Conservation (phyloP, 2,888 invertebrate genomes). For the Dynastes tityus region DNA sequence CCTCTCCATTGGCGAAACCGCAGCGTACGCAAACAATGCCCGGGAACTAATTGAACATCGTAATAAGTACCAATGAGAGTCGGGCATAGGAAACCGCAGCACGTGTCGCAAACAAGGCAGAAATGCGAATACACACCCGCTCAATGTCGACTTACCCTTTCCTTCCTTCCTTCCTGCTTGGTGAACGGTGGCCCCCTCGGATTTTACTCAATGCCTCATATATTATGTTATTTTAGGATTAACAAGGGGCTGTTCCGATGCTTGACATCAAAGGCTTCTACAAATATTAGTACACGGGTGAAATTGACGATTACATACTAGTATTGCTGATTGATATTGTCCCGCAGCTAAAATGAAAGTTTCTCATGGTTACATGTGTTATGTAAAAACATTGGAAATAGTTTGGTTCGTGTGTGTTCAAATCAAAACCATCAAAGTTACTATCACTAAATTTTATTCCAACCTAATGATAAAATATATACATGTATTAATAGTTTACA, state of each 20-base stretch:
- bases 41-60: constrained; percentile 66
- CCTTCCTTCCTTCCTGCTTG: constrained; percentile 44
- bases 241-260: constrained; percentile 63
- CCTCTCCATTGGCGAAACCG: constrained; percentile 45
- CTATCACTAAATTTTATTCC: too few species aligned
- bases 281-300: constrained; percentile 65
- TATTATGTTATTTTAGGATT: constrained; percentile 68
- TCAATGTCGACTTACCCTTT: constrained; percentile 56
- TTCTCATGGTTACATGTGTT: too few species aligned
- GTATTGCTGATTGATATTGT: constrained; percentile 13
- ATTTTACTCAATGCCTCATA: constrained; percentile 59
- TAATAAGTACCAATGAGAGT: constrained; percentile 54
- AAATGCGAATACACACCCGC: constrained; percentile 61
- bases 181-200: constrained; percentile 42
- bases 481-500: too few species aligned
- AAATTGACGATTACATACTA: constrained; percentile 56
- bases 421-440: too few species aligned
- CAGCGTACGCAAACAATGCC: constrained; percentile 52
- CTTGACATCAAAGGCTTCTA: constrained; percentile 67
- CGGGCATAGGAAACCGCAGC: constrained; percentile 56
- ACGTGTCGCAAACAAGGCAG: constrained; percentile 67
- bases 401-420: too few species aligned
- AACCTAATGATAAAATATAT: too few species aligned
- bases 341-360: background rate
- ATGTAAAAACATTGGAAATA: too few species aligned